Percentiles rank a stretch among this genome's conserved stretches.
These are phyloP conservation scores for Cataglyphis livida DNA, from an alignment of 2,888 invertebrate genomes.

Conservation along the genomic window DNA sequence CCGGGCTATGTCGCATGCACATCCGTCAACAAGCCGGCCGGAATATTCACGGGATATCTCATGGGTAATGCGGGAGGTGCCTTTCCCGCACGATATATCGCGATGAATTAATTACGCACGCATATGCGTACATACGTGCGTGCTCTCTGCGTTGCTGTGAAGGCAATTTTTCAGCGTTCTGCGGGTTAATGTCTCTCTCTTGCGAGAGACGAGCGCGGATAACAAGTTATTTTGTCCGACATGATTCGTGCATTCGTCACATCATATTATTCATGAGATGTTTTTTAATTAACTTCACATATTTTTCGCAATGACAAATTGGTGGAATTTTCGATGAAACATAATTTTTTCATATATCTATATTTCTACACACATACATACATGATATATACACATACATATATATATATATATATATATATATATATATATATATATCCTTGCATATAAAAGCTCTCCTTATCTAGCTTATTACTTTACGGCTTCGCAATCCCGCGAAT, in stretches of 20 bases:
- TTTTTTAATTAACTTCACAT: constrained; percentile 44
- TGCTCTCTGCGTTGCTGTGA: not conserved
- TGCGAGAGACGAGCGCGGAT: not conserved
- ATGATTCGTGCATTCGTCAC: constrained; percentile 15
- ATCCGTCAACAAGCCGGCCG: constrained; percentile 44
- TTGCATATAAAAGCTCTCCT: not conserved
- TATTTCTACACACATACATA: too few species aligned
- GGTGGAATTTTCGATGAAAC: not conserved
- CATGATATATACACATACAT: not conserved
- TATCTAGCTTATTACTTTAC: constrained; percentile 32
- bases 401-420: not conserved
- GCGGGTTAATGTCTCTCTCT: constrained; percentile 32
- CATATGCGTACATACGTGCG: not conserved
- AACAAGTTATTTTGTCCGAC: constrained; percentile 28
- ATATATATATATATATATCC: not conserved
- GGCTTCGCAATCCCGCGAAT: not conserved
- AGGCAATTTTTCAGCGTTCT: constrained; percentile 49
- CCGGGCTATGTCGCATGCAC: constrained; percentile 21
- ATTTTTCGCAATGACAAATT: constrained; percentile 16
- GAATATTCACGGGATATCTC: constrained; percentile 40
- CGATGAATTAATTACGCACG: constrained; percentile 48
- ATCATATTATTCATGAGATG: constrained; percentile 34
- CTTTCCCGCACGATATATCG: constrained; percentile 44
- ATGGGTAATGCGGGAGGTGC: constrained; percentile 30
- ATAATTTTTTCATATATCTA: not conserved